Percentiles rank a stretch among this genome's conserved stretches.
Evolutionary conservation across 2,113 vertebrate genomes (phyloP).

Genomic region (Merops nubicus): DNA sequence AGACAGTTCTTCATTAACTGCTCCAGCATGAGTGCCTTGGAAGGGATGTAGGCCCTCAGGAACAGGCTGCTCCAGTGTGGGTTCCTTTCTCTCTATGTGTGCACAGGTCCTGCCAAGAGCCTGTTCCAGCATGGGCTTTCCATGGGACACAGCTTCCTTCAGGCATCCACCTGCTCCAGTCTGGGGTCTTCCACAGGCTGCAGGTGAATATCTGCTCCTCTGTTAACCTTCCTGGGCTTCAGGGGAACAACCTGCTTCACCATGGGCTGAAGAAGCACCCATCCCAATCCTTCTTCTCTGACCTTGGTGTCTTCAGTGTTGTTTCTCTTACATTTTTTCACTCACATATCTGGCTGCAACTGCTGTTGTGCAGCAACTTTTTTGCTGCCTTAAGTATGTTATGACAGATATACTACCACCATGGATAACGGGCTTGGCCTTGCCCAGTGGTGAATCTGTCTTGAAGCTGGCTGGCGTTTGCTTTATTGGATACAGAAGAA

Average conservation of each 20-base stretch:
- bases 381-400: accelerated
- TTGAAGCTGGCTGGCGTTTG: not conserved
- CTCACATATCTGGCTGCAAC: not conserved
- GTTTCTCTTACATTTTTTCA: not conserved
- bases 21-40: not conserved
- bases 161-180: no score
- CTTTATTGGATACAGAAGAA: not conserved
- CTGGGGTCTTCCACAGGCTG: no score
- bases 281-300: not conserved
- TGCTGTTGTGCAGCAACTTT: not conserved
- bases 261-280: no score
- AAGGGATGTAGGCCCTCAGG: not conserved
- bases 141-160: no score
- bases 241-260: no score
- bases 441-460: accelerated
- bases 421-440: accelerated
- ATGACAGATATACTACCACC: not conserved
- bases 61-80: not conserved
- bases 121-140: no score
- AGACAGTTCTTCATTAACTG: not conserved
- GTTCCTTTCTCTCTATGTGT: not conserved
- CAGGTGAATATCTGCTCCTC: no score
- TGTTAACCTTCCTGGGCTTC: no score
- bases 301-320: not conserved
- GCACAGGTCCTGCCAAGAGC: not conserved